These are phyloP conservation scores for Agrilus biguttatus DNA, from an alignment of 2,888 invertebrate species.

Conservation along the genomic window DNA sequence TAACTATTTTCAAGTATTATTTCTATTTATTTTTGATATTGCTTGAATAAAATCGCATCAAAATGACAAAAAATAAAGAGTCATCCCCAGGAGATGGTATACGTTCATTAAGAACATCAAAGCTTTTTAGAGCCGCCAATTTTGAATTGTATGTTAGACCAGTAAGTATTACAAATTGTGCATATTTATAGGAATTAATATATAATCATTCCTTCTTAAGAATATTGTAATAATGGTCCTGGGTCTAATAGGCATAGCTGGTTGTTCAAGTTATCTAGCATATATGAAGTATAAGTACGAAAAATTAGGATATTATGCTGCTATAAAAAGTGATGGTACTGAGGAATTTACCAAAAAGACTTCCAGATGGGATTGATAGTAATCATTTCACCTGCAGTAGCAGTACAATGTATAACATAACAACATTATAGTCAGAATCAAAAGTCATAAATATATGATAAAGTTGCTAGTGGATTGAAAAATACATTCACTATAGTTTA, in stretches of 20 bases:
- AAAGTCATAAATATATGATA: too few species aligned
- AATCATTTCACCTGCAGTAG: neutral
- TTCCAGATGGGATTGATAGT: conserved; percentile 58
- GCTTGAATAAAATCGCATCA: neutral
- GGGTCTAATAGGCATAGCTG: conserved; percentile 58
- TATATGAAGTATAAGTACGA: conserved; percentile 77
- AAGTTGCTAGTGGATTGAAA: too few species aligned
- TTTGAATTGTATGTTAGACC: conserved; percentile 83
- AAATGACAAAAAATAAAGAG: conserved; percentile 2
- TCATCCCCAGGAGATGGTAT: conserved; percentile 58
- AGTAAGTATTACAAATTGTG: conserved; percentile 40
- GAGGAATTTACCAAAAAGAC: conserved; percentile 59
- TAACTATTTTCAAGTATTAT: too few species aligned
- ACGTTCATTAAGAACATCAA: conserved; percentile 56
- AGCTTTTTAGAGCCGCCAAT: conserved; percentile 67
- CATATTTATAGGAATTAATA: conserved; percentile 2
- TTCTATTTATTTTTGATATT: too few species aligned
- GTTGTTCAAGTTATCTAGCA: conserved; percentile 65
- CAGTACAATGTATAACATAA: too few species aligned
- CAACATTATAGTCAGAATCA: too few species aligned
- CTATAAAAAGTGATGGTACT: conserved; percentile 62
- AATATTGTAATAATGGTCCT: conserved; percentile 75
- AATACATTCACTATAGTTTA: too few species aligned
- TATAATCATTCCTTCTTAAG: conserved; percentile 37
- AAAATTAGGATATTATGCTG: conserved; percentile 64